Base-by-base conservation (phyloP, 2,888 invertebrate species). In the Folsomia candida region DNA sequence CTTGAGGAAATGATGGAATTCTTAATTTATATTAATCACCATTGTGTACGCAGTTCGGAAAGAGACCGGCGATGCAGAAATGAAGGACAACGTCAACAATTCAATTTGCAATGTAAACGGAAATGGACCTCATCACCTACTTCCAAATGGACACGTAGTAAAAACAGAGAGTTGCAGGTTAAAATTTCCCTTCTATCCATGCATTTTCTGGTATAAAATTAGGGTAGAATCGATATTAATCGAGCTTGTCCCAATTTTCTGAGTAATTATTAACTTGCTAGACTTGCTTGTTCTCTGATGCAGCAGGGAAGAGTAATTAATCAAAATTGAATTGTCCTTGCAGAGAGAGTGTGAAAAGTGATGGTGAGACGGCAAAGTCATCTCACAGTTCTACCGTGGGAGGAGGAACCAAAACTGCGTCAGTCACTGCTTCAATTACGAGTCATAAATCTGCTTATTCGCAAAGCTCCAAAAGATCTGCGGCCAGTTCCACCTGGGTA, bases 1-100 rank as follows among this genome's bases (percentile, higher is more conserved):
- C 47, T 18, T 18, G 18, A 47, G 47, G 9, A 11, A 47, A 18
- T 47, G 9, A 47, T 47, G 18, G 9, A 47, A 47, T n/a, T n/a
- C n/a, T n/a, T 47, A 47, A 11, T 18, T 47, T 47, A 47, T 47
- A 47, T 18, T 47, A 11, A 11, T 47, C 9, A 47, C 47, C 47
- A 18, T 47, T 47, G 9, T 47, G 47, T 47, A 47, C 18, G 18
- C 65, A 79, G 77, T 76, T 68, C 72, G 71, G 24, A 76, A 78
- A 79, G 90, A 90, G 82, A 87, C 86, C 79, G 87, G 86, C 0
- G 86, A 87, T 67, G 81, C 88, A 3, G 89, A 90, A 81, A 84
- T 88, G 85, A 88, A 88, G 77, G 88, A 88, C 20, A 18, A 18
- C 9, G 18, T 47, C 9, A 69, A 77, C n/a, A 78, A 75, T n/a